Conservation (phyloP, 1,140 invertebrate species). For the Heliconius eleuchia region DNA sequence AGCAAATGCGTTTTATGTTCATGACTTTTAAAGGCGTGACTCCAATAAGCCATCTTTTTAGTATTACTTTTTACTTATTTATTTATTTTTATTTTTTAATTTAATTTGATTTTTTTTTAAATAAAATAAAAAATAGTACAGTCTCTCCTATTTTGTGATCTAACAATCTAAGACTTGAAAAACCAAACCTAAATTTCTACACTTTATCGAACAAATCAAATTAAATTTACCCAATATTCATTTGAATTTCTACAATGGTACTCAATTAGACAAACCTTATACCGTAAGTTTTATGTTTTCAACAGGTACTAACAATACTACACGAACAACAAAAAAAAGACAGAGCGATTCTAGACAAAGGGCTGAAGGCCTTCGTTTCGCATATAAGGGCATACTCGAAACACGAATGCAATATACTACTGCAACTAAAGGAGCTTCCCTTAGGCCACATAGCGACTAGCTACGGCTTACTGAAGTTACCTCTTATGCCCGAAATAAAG, state of each 20-base stretch:
- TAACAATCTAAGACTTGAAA: too few relatives aligned
- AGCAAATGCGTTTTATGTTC: too few relatives aligned
- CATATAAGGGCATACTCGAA: slow-evolving; percentile 96
- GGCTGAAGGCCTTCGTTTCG: slow-evolving; percentile 96
- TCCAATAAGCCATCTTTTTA: too few relatives aligned
- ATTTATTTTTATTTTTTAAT: too few relatives aligned
- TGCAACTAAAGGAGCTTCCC: slow-evolving; percentile 94
- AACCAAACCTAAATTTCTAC: not conserved
- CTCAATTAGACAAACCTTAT: too few relatives aligned
- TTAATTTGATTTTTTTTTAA: too few relatives aligned
- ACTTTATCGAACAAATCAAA: not conserved
- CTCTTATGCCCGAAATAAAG: slow-evolving; percentile 97
- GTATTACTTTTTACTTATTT: too few relatives aligned
- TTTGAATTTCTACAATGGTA: too few relatives aligned
- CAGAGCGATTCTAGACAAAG: slow-evolving; percentile 92
- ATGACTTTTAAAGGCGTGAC: too few relatives aligned
- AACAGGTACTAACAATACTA: slow-evolving; percentile 72
- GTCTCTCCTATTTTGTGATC: too few relatives aligned
- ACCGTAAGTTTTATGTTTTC: not conserved
- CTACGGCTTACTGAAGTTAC: slow-evolving; percentile 94
- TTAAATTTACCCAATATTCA: too few relatives aligned
- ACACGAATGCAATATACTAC: slow-evolving; percentile 96
- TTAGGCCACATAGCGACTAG: slow-evolving; percentile 92
- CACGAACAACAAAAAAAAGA: slow-evolving; percentile 85
- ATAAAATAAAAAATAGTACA: too few relatives aligned